phyloP scores from a whole-genome alignment of 2,888 invertebrate genomes.

The Byasa hedistus region DNA sequence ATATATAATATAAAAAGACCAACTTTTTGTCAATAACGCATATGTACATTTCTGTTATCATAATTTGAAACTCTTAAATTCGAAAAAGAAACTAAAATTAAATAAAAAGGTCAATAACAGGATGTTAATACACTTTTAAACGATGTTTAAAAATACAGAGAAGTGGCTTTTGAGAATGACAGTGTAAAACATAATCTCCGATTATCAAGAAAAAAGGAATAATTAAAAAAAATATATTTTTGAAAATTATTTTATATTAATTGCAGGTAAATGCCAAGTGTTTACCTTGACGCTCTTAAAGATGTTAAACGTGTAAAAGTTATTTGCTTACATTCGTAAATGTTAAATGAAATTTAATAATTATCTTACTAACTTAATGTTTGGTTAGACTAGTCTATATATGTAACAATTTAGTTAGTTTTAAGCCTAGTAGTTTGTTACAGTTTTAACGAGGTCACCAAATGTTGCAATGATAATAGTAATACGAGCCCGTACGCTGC shows the following conservation, averaged over 20 bases:
- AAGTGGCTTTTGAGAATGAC: background rate
- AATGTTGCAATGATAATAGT: slow-evolving; percentile 28
- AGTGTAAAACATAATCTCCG: background rate
- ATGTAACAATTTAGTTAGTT: background rate
- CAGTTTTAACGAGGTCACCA: slow-evolving; percentile 25
- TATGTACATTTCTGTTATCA: too few species aligned
- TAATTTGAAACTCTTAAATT: too few species aligned
- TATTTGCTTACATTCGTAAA: background rate
- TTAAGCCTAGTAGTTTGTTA: slow-evolving; percentile 1
- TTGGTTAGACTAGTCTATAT: background rate
- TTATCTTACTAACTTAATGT: background rate
- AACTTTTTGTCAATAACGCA: too few species aligned
- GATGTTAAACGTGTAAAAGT: background rate
- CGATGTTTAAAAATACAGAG: background rate
- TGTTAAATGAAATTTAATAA: background rate
- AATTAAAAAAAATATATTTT: background rate
- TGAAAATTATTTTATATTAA: background rate
- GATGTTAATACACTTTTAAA: background rate
- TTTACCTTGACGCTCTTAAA: background rate
- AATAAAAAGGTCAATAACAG: background rate
- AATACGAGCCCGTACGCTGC: slow-evolving; percentile 22
- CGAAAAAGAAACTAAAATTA: too few species aligned
- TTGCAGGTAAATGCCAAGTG: background rate
- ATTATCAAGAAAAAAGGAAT: background rate
- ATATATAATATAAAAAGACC: background rate